phyloP scores from a whole-genome alignment of 2,113 vertebrate species.

The Formicarius rufipectus region DNA sequence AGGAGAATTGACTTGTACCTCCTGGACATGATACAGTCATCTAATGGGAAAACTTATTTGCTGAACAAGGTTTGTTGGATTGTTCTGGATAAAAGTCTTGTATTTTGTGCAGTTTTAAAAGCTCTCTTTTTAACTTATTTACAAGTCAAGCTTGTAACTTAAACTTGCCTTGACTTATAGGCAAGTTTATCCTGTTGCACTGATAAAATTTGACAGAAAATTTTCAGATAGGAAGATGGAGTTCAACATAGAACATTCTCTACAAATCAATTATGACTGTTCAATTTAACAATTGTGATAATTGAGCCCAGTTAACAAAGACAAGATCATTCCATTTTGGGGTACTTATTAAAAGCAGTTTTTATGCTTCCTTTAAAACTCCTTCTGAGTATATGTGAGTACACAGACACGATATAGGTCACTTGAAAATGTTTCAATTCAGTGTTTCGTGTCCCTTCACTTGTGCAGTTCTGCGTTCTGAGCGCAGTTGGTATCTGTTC shows the following conservation, averaged over 20 bases:
- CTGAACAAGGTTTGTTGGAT: background rate
- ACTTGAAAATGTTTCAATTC: background rate
- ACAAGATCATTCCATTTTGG: background rate
- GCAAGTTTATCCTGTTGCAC: background rate
- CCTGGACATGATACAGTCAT: background rate
- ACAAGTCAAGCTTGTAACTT: background rate
- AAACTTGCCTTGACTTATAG: background rate
- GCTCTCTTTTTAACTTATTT: background rate
- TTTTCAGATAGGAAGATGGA: background rate
- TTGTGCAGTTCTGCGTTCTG: background rate
- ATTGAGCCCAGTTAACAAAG: background rate
- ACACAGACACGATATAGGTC: too few relatives aligned
- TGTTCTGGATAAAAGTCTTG: background rate
- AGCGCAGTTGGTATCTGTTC: background rate
- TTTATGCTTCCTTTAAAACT: background rate
- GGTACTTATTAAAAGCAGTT: background rate
- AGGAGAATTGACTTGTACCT: background rate
- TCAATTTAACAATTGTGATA: background rate
- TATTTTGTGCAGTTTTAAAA: background rate
- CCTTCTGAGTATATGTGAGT: background rate
- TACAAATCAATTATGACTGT: background rate
- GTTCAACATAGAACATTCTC: background rate
- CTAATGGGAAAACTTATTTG: background rate
- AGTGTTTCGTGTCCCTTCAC: background rate
- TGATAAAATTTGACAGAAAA: background rate